Evolutionary conservation across 1,140 invertebrate genomes (phyloP), one percentile per base, ranked within the genome.

Genomic region (Drosophila varians): DNA sequence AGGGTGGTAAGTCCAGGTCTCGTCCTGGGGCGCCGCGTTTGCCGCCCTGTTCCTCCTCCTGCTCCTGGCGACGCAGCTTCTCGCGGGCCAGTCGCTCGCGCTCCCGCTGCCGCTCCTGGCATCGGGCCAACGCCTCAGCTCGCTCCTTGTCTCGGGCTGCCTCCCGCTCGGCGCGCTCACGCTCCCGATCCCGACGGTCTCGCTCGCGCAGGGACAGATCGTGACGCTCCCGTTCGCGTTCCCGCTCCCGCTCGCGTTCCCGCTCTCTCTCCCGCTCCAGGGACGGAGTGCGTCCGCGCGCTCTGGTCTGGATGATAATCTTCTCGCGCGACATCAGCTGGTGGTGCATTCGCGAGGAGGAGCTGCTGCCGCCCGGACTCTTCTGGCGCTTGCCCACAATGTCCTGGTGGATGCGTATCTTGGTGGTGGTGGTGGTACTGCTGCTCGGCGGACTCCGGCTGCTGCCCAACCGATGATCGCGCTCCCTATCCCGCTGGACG

Each of bases 21-120:
- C 87, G 61, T 0, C 77, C 79, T 6, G 69, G 45, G 9, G 53
- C 58, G 3, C 73, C 73, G 49, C 64, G 90, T 31, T 84, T 86
- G 23, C 49, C 74, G 5, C 48, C 53, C 45, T 76, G 64, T 18
- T 69, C 82, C 51, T 74, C 91, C n/a, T 86, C 92, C 73, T 77
- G 90, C 60, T 78, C 92, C 83, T 86, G 92, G 62, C 80, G 91
- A 48, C 77, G 91, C 76, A 74, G 79, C 58, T 88, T 93, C 75
- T 91, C 89, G n/a, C 75, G 92, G 53, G 90, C 90, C 64, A 93
- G 90, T 57, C 94, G 91, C 66, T 95, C 94, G 4, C 94, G 91
- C 56, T 94, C 94, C 53, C 94, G 92, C 61, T 93, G 93, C 6
- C 93, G 90, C 58, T 93, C 93, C 73, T 93, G 93, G 61, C 92